phyloP scores from a whole-genome alignment of 2,113 vertebrate species.

The Heterotis niloticus region DNA sequence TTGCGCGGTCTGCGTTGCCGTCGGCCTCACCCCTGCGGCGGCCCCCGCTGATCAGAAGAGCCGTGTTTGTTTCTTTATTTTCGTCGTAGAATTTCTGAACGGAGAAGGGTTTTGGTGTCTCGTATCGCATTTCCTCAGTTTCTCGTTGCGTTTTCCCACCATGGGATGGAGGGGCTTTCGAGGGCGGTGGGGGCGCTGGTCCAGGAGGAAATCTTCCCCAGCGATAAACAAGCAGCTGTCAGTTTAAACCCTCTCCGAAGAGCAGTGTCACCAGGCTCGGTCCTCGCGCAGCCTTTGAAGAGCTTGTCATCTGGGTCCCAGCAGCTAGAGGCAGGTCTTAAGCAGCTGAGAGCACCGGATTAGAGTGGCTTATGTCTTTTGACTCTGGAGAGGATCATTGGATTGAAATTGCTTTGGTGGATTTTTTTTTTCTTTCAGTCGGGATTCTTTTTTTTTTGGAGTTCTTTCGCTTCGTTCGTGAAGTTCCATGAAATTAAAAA shows the following conservation, averaged over 20 bases:
- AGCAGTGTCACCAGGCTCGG: constrained; percentile 47
- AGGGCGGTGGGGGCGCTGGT: neutral
- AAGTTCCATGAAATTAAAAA: constrained; percentile 52
- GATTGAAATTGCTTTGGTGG: constrained; percentile 65
- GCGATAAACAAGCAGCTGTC: constrained; percentile 63
- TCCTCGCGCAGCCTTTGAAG: constrained; percentile 52
- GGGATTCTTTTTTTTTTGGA: constrained; percentile 46
- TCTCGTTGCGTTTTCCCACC: neutral
- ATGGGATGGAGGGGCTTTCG: neutral
- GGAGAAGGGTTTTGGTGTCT: neutral
- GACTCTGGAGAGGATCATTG: constrained; percentile 63
- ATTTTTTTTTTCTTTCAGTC: constrained; percentile 54
- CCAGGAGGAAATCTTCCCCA: constrained; percentile 31
- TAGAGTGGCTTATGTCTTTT: constrained; percentile 75
- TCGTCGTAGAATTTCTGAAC: neutral
- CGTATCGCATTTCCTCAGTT: neutral
- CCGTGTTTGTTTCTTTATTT: neutral
- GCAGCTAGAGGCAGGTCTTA: constrained; percentile 55
- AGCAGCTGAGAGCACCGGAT: constrained; percentile 67
- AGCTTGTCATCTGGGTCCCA: constrained; percentile 52
- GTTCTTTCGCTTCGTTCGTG: constrained; percentile 34
- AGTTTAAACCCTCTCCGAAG: constrained; percentile 56
- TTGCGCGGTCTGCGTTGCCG: neutral
- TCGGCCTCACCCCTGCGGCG: neutral
- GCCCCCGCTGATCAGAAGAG: neutral